Base-by-base conservation (phyloP, 2,797 vertebrate species). In the Galagoides demidoff region DNA sequence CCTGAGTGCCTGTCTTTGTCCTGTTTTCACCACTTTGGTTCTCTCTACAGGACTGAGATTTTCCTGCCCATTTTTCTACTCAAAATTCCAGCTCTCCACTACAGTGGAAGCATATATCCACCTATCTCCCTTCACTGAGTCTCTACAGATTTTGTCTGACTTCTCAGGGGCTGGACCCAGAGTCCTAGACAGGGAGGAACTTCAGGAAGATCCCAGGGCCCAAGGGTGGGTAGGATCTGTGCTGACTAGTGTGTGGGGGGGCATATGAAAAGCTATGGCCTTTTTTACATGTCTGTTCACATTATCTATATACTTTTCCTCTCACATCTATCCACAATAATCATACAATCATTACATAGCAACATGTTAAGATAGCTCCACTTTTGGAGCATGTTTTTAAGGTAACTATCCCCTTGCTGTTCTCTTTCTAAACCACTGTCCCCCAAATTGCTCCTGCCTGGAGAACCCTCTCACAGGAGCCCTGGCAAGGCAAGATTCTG, bases 321-420 rank as follows among this genome's bases (percentile, higher is more conserved):
- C 14, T 79, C 23, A n/a, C 23, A 25, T 34, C 71, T 31, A 6
- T 19, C 34, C 34, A 19, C 0, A 19, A 22, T 7, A 27, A 23
- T 23, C 29, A 4, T 4, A 3, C 19, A 20, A 22, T 20, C 9
- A 4, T 2, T 20, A 4, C 2, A 4, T 1, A 49, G 10, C n/a
- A 64, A 4, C 27, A 7, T 31, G 22, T 29, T 25, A 76, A 9
- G 59, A 31, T 27, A 45, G 25, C 0, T 5, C 10, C 1, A 6
- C 11, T 81, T 70, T 7, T 17, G 31, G 34, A 79, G 71, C 29
- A 63, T 23, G 5, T 14, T 17, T 63, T 82, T n/a, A 55, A 37
- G 83, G 9, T 43, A 27, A 59, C n/a, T 57, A 9, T 13, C 16
- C 17, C 43, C 34, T 64, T 34, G 57, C 29, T 22, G 5, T 64